These are phyloP conservation scores for Conger conger DNA, from an alignment of 2,113 vertebrate genomes.

Conservation along the genomic window DNA sequence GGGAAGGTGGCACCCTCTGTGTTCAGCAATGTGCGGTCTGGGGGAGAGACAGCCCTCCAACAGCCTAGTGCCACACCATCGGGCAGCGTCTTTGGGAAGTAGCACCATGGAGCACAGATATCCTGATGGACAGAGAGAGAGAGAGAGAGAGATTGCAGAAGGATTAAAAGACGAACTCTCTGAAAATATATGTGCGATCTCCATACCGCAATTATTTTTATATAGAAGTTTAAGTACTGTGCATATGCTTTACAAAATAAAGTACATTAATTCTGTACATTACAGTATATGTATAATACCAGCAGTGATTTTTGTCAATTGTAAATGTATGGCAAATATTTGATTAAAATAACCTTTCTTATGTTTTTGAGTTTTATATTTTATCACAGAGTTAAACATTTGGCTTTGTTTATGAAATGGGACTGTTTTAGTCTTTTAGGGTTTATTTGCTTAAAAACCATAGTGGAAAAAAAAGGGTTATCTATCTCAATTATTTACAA, in stretches of 20 bases:
- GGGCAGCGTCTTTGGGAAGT: slow-evolving; percentile 84
- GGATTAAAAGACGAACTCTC: neutral
- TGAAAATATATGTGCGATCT: too few species aligned
- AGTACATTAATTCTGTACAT: too few species aligned
- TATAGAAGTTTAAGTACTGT: too few species aligned
- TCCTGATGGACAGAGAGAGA: neutral
- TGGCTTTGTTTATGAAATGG: neutral
- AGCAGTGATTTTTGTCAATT: too few species aligned
- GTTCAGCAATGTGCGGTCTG: slow-evolving; percentile 80
- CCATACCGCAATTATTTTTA: too few species aligned
- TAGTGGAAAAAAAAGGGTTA: neutral
- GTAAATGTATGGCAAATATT: too few species aligned
- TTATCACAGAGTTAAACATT: neutral
- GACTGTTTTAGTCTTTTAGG: neutral
- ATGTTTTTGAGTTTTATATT: neutral
- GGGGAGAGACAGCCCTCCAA: slow-evolving; percentile 81
- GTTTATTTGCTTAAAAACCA: neutral
- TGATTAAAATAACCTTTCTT: neutral
- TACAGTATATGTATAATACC: too few species aligned
- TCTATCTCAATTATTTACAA: neutral
- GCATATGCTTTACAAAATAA: too few species aligned
- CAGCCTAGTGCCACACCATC: slow-evolving; percentile 68
- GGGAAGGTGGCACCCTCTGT: slow-evolving; percentile 85
- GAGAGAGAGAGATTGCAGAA: neutral
- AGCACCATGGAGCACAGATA: neutral